phyloP scores from a whole-genome alignment of 1,140 invertebrate genomes.

The Rhagoletis pomonella region DNA sequence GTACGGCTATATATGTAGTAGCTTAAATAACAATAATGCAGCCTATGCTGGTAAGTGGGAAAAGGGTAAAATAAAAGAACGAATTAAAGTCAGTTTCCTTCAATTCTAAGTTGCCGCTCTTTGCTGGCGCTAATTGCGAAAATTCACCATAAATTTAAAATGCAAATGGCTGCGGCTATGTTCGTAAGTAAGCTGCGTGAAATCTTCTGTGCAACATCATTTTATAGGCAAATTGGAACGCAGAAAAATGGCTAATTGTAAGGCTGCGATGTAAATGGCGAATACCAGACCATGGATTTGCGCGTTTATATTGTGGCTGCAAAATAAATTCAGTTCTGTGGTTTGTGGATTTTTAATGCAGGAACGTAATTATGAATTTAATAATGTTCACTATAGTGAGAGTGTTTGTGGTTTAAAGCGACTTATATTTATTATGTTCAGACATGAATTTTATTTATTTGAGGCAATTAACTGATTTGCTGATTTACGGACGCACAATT shows the following conservation, averaged over 20 bases:
- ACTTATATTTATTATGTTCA: too few species aligned
- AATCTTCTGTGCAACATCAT: background rate
- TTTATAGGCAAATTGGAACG: background rate
- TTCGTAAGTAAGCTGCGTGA: background rate
- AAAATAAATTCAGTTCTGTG: too few species aligned
- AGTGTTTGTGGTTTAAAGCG: too few species aligned
- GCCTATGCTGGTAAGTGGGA: background rate
- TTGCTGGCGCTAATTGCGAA: constrained; percentile 6
- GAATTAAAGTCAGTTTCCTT: background rate
- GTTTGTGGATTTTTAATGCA: too few species aligned
- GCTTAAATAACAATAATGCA: background rate
- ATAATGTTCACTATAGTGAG: too few species aligned
- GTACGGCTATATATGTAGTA: background rate
- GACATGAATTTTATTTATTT: too few species aligned
- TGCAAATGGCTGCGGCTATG: background rate
- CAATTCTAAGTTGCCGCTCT: background rate
- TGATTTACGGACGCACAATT: too few species aligned
- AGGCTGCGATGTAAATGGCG: background rate
- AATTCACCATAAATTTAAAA: constrained; percentile 4
- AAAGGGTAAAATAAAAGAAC: background rate
- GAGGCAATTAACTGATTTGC: too few species aligned
- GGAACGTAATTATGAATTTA: too few species aligned
- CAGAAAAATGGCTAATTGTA: background rate
- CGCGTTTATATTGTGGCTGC: too few species aligned
- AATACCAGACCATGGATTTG: too few species aligned